Conservation (phyloP, 2,888 invertebrate species). For the Drosophila merina region DNA sequence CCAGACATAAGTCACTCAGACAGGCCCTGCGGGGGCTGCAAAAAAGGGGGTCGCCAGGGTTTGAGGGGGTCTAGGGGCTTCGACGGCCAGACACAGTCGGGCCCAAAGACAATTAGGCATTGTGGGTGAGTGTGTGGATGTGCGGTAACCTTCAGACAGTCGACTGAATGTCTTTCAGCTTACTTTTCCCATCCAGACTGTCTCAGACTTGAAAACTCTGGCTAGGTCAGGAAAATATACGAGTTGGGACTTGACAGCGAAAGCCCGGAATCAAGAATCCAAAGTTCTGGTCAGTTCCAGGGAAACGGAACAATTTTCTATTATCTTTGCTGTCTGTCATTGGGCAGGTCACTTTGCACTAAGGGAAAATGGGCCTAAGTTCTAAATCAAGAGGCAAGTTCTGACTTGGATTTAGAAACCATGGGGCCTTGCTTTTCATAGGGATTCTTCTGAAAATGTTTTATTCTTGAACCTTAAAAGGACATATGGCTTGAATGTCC, state of each 20-base stretch:
- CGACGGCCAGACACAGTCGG: constrained; percentile 41
- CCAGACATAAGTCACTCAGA: constrained; percentile 81
- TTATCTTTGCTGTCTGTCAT: constrained; percentile 44
- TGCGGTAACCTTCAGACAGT: constrained; percentile 65
- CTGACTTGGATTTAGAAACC: too few relatives aligned
- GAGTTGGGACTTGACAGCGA: constrained; percentile 12
- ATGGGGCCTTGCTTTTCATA: too few relatives aligned
- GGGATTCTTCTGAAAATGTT: background rate
- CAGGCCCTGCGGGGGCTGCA: constrained; percentile 53
- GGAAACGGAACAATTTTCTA: constrained; percentile 26
- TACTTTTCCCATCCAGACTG: constrained; percentile 58
- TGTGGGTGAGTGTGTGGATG: constrained; percentile 29
- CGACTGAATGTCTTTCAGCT: constrained; percentile 53
- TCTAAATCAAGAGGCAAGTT: background rate
- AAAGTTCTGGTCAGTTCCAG: constrained; percentile 59
- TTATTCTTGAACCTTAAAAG: constrained; percentile 3
- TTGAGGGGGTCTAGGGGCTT: constrained; percentile 6
- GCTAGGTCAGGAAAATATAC: constrained; percentile 2
- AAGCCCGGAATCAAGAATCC: constrained; percentile 2
- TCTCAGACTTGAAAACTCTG: constrained; percentile 15
- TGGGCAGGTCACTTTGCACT: constrained; percentile 21
- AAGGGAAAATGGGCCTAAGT: constrained; percentile 1
- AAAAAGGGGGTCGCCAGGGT: background rate
- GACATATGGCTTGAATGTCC: constrained; percentile 46
- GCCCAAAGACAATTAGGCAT: constrained; percentile 70